phyloP scores from a whole-genome alignment of 2,888 invertebrate genomes.

The Myopa testacea region DNA sequence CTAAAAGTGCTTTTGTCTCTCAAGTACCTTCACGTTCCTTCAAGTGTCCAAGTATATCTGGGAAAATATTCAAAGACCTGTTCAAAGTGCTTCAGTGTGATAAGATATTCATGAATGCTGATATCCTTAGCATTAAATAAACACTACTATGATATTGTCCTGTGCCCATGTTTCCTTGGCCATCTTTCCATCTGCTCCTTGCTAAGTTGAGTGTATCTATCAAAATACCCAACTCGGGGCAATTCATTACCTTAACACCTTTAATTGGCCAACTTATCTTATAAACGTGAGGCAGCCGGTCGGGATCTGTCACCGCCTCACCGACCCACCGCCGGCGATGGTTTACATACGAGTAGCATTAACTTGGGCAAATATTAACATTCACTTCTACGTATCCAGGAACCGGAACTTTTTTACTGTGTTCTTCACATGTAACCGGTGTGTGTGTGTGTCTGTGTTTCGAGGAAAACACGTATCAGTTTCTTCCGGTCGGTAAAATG shows the following conservation, averaged over 20 bases:
- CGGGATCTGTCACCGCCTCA: background rate
- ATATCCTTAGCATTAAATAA: too few relatives aligned
- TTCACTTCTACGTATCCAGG: background rate
- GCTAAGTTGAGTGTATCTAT: too few relatives aligned
- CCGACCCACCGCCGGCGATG: background rate
- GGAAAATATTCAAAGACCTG: too few relatives aligned
- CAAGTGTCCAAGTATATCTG: background rate
- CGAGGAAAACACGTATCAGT: background rate
- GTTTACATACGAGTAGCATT: background rate
- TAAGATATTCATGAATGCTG: too few relatives aligned
- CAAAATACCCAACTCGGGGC: background rate
- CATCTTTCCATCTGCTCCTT: background rate
- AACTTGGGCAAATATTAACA: background rate
- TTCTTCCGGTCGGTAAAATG: background rate
- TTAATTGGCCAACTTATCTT: slow-evolving; percentile 3
- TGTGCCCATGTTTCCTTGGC: background rate
- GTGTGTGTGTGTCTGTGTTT: background rate
- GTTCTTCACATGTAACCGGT: too few relatives aligned
- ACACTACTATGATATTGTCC: too few relatives aligned
- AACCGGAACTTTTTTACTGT: too few relatives aligned
- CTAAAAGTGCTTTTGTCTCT: background rate
- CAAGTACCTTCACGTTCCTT: background rate
- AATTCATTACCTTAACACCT: slow-evolving; percentile 6
- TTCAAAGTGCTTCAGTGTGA: too few relatives aligned
- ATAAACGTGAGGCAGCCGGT: background rate